Percentiles rank a stretch among this genome's conserved stretches.
phyloP scores from a whole-genome alignment of 1,140 invertebrate species.

The Aphelinus atriplicis region DNA sequence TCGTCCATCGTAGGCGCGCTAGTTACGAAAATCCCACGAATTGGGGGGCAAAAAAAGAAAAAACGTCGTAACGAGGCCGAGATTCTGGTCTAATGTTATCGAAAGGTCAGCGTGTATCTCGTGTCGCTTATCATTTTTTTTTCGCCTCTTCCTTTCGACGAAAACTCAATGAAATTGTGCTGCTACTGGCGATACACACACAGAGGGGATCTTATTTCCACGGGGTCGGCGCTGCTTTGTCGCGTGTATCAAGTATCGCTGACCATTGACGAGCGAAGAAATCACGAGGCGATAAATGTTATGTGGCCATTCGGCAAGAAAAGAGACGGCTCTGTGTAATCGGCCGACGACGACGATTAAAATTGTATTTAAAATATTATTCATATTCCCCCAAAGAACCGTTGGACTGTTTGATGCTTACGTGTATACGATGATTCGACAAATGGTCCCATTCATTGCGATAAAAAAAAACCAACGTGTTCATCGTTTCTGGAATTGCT shows the following conservation, averaged over 20 bases:
- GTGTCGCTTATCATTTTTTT: constrained; percentile 43
- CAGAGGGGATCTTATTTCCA: constrained; percentile 28
- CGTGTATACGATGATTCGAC: too few relatives aligned
- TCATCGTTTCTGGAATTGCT: too few relatives aligned
- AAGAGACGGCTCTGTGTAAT: not conserved
- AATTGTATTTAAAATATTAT: too few relatives aligned
- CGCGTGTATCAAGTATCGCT: constrained; percentile 30
- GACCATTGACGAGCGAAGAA: constrained; percentile 22
- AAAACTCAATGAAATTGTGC: constrained; percentile 21
- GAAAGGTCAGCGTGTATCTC: constrained; percentile 39
- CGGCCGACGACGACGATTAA: not conserved
- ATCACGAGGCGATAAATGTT: constrained; percentile 26
- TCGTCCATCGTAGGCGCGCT: too few relatives aligned
- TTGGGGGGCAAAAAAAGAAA: too few relatives aligned
- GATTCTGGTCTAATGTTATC: constrained; percentile 24
- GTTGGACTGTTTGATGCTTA: too few relatives aligned
- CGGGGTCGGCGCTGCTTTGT: not conserved
- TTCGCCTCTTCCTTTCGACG: constrained; percentile 17
- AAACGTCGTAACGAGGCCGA: constrained; percentile 9
- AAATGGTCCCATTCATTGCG: too few relatives aligned
- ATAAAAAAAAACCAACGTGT: too few relatives aligned
- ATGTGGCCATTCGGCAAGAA: constrained; percentile 8
- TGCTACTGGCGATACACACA: not conserved
- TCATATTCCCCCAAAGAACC: too few relatives aligned
- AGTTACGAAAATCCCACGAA: too few relatives aligned